These are phyloP conservation scores for Nipponacmea schrenckii DNA, from an alignment of 2,888 invertebrate genomes.

Conservation along the genomic window DNA sequence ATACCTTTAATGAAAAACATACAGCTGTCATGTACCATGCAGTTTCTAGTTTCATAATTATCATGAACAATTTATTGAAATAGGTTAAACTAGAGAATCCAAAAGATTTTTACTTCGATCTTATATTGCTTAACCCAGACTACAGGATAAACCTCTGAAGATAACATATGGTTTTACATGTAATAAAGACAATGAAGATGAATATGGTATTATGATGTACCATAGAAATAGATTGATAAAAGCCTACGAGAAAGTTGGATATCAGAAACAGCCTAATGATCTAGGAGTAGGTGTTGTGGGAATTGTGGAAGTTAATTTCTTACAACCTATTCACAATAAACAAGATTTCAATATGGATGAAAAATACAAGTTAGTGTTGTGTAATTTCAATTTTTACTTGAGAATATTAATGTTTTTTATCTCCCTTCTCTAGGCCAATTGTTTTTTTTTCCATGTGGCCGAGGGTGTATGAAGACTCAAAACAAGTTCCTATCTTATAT, in stretches of 20 bases:
- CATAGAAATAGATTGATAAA: conserved; percentile 64
- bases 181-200: conserved; percentile 37
- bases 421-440: too few relatives aligned
- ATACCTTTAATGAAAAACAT: too few relatives aligned
- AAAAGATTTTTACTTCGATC: too few relatives aligned
- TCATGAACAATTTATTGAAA: too few relatives aligned
- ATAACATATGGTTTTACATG: conserved; percentile 62
- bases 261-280: conserved; percentile 60
- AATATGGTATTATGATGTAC: conserved; percentile 65
- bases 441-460: too few relatives aligned
- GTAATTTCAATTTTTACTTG: background rate
- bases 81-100: too few relatives aligned
- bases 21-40: too few relatives aligned
- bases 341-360: conserved; percentile 64
- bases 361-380: conserved; percentile 56
- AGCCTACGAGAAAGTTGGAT: conserved; percentile 65
- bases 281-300: conserved; percentile 64
- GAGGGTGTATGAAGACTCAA: too few relatives aligned
- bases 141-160: conserved; percentile 48
- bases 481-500: too few relatives aligned
- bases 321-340: conserved; percentile 64
- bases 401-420: too few relatives aligned
- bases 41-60: too few relatives aligned
- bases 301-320: conserved; percentile 60
- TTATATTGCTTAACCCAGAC: conserved; percentile 6